Conservation (phyloP, 2,797 vertebrate species). For the Taenioides sp. region DNA sequence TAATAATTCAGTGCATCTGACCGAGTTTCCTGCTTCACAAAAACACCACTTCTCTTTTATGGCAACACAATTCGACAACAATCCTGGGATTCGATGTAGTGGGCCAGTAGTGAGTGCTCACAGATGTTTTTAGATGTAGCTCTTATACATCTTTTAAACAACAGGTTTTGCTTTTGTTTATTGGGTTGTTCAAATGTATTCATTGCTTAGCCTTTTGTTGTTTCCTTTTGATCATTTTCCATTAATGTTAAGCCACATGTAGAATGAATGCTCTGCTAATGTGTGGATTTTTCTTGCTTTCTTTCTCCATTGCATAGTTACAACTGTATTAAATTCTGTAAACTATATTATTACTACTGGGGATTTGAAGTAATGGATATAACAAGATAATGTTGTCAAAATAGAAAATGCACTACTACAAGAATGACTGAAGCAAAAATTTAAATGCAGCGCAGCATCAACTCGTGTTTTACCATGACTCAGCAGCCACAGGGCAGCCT, state of each 20-base stretch:
- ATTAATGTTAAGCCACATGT: background rate
- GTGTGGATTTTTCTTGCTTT: background rate
- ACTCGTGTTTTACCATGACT: slow-evolving; percentile 39
- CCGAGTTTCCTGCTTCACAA: slow-evolving; percentile 40
- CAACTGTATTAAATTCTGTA: background rate
- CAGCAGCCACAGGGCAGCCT: slow-evolving; percentile 42
- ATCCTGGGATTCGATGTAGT: slow-evolving; percentile 44
- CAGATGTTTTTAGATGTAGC: slow-evolving; percentile 43
- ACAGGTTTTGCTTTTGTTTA: background rate
- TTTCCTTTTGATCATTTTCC: background rate
- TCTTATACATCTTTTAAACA: slow-evolving; percentile 17
- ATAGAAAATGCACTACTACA: background rate
- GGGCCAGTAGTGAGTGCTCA: slow-evolving; percentile 39
- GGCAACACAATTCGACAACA: slow-evolving; percentile 59
- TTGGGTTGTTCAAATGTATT: background rate
- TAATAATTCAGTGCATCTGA: slow-evolving; percentile 65
- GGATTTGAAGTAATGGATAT: background rate
- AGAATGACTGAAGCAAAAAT: slow-evolving; percentile 13
- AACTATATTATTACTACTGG: background rate
- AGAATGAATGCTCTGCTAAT: background rate
- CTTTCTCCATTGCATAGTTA: background rate
- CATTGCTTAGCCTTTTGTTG: background rate
- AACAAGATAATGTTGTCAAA: background rate
- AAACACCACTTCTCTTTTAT: slow-evolving; percentile 71
- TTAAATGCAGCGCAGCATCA: slow-evolving; percentile 13